Evolutionary conservation across 2,113 vertebrate species (phyloP).

Genomic region (Bubo bubo): DNA sequence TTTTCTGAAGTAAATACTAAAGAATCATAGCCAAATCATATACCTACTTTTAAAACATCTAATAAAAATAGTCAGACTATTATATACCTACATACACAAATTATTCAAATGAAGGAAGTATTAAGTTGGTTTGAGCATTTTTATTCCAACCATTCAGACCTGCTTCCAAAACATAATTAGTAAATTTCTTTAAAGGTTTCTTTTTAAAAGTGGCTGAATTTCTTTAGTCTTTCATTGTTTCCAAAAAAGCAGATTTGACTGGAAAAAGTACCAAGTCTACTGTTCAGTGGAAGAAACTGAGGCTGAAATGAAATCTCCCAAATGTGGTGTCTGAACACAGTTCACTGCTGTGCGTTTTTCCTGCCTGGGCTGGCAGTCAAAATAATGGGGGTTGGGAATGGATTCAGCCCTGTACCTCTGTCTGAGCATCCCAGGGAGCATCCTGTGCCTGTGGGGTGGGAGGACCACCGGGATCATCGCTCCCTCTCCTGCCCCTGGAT

Average conservation of each 20-base stretch:
- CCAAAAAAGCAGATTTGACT: not conserved
- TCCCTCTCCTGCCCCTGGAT: not conserved
- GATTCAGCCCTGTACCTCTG: not conserved
- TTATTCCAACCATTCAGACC: not conserved
- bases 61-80: not conserved
- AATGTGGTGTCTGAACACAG: not conserved
- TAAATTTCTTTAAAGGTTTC: not conserved
- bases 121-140: not conserved
- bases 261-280: not conserved
- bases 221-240: not conserved
- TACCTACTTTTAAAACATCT: not conserved
- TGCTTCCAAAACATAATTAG: not conserved
- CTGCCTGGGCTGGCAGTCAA: not conserved
- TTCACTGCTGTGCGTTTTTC: not conserved
- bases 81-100: not conserved
- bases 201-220: not conserved
- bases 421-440: not conserved
- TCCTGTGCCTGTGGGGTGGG: rapidly evolving
- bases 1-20: not conserved
- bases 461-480: not conserved
- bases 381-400: not conserved
- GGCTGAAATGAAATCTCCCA: not conserved
- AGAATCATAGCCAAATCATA: not conserved
- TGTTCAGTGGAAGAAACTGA: not conserved
- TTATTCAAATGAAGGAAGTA: not conserved